Conservation (phyloP, 2,113 vertebrate species). For the Willisornis vidua region DNA sequence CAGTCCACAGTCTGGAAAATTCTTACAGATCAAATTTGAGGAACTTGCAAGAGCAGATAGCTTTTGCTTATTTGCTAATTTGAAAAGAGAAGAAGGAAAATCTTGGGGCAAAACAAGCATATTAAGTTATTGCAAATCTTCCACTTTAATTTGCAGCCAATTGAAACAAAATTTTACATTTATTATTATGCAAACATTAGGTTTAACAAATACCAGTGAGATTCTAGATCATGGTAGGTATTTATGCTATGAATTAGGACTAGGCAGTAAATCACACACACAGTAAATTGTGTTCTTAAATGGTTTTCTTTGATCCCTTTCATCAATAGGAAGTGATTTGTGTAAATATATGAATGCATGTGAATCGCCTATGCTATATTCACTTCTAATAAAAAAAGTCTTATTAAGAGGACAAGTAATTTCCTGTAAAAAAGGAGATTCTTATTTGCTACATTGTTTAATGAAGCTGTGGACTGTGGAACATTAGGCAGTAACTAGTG, state of each 20-base stretch:
- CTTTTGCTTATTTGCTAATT: background rate
- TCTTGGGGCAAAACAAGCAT: background rate
- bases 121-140: background rate
- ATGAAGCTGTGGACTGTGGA: background rate
- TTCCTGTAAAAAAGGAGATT: background rate
- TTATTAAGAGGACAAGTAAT: background rate
- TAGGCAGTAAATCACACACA: background rate
- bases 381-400: background rate
- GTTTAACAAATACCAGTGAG: background rate
- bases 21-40: background rate
- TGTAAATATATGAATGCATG: background rate
- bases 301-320: constrained; percentile 10
- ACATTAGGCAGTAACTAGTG: background rate
- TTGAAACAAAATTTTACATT: background rate
- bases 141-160: background rate
- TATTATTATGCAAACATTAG: background rate
- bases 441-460: background rate
- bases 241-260: background rate
- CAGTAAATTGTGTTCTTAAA: constrained; percentile 9
- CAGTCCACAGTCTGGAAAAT: background rate
- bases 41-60: background rate
- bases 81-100: background rate
- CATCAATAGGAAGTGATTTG: background rate
- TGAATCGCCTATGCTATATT: background rate
- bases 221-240: background rate